phyloP scores from a whole-genome alignment of 2,888 invertebrate genomes.

The Synanthedon formicaeformis region DNA sequence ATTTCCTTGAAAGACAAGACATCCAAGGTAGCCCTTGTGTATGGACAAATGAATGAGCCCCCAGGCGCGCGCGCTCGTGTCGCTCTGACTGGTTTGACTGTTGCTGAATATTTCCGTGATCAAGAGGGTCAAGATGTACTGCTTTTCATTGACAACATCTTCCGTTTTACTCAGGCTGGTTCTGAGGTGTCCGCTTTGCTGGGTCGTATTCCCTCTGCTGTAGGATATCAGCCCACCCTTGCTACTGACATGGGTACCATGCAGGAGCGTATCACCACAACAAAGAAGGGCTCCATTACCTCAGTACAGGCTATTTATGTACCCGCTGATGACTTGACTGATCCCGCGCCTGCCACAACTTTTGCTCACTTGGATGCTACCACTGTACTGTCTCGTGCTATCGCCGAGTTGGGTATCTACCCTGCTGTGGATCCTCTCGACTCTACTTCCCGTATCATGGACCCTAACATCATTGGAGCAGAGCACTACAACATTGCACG shows the following conservation, averaged over 20 bases:
- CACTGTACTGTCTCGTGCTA: slow-evolving; percentile 92
- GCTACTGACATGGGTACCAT: slow-evolving; percentile 98
- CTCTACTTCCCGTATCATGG: slow-evolving; percentile 94
- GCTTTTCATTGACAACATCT: slow-evolving; percentile 97
- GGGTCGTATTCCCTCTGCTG: slow-evolving; percentile 96
- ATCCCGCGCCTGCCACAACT: slow-evolving; percentile 95
- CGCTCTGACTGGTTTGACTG: slow-evolving; percentile 91
- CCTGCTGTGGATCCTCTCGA: slow-evolving; percentile 96
- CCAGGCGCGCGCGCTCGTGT: slow-evolving; percentile 96
- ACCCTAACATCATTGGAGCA: slow-evolving; percentile 89
- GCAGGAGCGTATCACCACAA: slow-evolving; percentile 97
- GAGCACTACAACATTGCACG: slow-evolving; percentile 93
- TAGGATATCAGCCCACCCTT: slow-evolving; percentile 95
- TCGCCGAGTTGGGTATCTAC: slow-evolving; percentile 93
- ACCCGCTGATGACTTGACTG: slow-evolving; percentile 96
- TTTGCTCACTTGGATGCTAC: slow-evolving; percentile 97
- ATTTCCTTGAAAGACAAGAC: slow-evolving; percentile 90
- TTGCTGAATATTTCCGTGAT: slow-evolving; percentile 96
- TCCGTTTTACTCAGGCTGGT: slow-evolving; percentile 93
- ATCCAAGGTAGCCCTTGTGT: slow-evolving; percentile 93
- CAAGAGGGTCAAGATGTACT: slow-evolving; percentile 95
- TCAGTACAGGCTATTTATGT: slow-evolving; percentile 93
- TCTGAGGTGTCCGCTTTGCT: slow-evolving; percentile 91
- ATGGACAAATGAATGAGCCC: slow-evolving; percentile 98
- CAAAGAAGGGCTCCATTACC: slow-evolving; percentile 93